Percentiles rank a stretch among this genome's conserved stretches.
These are phyloP conservation scores for Patella ulyssiponensis DNA, from an alignment of 2,888 invertebrate genomes.

Conservation along the genomic window DNA sequence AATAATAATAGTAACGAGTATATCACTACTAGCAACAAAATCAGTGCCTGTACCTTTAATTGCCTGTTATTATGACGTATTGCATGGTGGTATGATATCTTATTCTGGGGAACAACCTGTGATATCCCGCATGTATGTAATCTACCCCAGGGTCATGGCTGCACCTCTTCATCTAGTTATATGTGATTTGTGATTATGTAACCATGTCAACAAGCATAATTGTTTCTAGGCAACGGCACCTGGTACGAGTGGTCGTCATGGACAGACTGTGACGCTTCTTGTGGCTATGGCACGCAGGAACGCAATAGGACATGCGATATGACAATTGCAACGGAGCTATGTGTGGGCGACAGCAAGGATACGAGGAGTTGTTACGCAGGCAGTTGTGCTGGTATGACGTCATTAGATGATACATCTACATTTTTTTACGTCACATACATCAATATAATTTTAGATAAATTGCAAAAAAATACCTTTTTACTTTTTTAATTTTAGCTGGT, in stretches of 20 bases:
- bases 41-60: too few species aligned
- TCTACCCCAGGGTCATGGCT: too few species aligned
- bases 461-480: too few species aligned
- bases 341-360: conserved; percentile 18
- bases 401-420: conserved; percentile 2
- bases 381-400: conserved; percentile 15
- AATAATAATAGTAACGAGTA: too few species aligned
- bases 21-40: too few species aligned
- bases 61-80: too few species aligned
- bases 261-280: conserved; percentile 52
- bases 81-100: too few species aligned
- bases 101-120: too few species aligned
- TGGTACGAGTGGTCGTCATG: conserved; percentile 53
- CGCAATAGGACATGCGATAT: conserved; percentile 21
- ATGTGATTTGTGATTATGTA: background rate
- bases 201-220: conserved; percentile 2
- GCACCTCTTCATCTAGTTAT: too few species aligned
- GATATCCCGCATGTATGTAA: too few species aligned
- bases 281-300: conserved; percentile 51
- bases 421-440: background rate
- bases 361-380: conserved; percentile 16
- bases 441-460: too few species aligned
- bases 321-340: conserved; percentile 15
- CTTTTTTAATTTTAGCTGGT: too few species aligned
- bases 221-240: conserved; percentile 44